phyloP scores from a whole-genome alignment of 2,888 invertebrate genomes.

The Folsomia candida region DNA sequence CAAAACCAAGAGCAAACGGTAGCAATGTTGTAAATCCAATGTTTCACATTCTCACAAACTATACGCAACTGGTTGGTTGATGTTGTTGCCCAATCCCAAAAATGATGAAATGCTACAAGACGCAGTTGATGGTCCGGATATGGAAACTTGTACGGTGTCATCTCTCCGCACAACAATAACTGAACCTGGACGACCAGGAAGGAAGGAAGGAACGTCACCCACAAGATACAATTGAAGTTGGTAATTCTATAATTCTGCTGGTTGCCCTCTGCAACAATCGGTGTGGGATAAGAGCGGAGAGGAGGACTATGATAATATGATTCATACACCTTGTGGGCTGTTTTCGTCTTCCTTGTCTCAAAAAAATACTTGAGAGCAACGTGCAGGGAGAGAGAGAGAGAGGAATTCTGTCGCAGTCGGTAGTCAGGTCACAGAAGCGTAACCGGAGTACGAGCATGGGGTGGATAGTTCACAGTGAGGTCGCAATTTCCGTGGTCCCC shows the following conservation, averaged over 20 bases:
- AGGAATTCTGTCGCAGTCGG: neutral
- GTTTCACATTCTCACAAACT: too few relatives aligned
- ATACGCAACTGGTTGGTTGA: too few relatives aligned
- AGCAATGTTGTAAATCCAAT: too few relatives aligned
- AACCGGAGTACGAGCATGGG: neutral
- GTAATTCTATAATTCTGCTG: neutral
- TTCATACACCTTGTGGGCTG: neutral
- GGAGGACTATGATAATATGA: neutral
- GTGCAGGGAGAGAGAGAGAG: neutral
- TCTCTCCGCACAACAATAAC: too few relatives aligned
- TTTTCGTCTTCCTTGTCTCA: neutral
- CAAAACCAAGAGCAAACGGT: too few relatives aligned
- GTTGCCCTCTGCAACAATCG: neutral
- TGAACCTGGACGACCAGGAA: too few relatives aligned
- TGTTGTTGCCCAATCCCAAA: too few relatives aligned
- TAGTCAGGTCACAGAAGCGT: neutral
- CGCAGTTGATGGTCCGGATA: too few relatives aligned
- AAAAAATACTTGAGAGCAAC: neutral
- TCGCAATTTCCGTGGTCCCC: constrained; percentile 11
- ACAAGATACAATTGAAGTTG: neutral
- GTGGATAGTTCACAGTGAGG: neutral
- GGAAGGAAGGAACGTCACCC: too few relatives aligned
- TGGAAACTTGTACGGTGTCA: too few relatives aligned
- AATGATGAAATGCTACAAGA: too few relatives aligned
- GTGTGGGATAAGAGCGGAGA: neutral